Evolutionary conservation across 2,888 invertebrate species (phyloP), one percentile per base, ranked within the genome.

Genomic region (Trissonchulus latispiculum): DNA sequence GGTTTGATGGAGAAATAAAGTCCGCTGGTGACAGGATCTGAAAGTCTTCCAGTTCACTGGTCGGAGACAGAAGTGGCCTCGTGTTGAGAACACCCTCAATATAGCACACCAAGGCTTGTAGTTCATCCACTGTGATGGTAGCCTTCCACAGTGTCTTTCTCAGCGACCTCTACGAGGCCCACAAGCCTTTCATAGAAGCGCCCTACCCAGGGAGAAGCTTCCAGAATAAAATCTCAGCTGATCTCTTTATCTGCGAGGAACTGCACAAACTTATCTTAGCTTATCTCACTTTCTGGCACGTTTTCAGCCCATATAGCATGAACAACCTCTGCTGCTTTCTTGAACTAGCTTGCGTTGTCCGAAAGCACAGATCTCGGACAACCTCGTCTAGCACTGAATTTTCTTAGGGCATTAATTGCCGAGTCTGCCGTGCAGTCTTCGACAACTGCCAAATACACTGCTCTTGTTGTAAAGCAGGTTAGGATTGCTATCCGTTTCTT

Each of bases 1-100:
- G n/a, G n/a, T n/a, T n/a, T n/a, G 48, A 48, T 15, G 64, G 64
- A 28, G 64, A 8, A 29, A 64, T 64, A 33, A 64, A 64, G 64
- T 64, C 15, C 18, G 64, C 64, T 31, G 64, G 64, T 15, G 64
- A 18, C 8, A 64, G 8, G 8, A 64, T 64, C 8, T 28, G 8
- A 29, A 31, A 64, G 29, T 64, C 64, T 64, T 33, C 15, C 8
- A 31, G 28, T 28, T 64, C 33, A 3, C 15, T 31, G 64, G 8
- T 31, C 8, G 33, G 33, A 29, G 29, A 31, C 15, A 3, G 28
- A 8, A 64, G 28, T 33, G 28, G 64, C 8, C 64, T 8, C 8
- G 15, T 18, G 64, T 64, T 64, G 8, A 64, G 29, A 64, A 64
- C 28, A 18, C 64, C 64, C 33, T 64, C 64, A 15, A 64, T 31